These are phyloP conservation scores for Scotopteryx bipunctaria DNA, from an alignment of 2,888 invertebrate species.

Conservation along the genomic window DNA sequence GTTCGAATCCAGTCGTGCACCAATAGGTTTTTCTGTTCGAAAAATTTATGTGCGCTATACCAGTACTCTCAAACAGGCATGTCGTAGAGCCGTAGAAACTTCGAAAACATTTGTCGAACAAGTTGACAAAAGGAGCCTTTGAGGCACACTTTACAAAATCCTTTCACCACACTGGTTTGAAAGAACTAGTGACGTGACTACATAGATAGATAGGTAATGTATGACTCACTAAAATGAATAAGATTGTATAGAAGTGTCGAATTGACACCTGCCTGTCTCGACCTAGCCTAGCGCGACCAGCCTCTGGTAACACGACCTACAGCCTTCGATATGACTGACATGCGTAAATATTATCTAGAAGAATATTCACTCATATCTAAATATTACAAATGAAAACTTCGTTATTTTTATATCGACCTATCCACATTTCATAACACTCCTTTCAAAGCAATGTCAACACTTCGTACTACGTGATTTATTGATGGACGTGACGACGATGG, in stretches of 20 bases:
- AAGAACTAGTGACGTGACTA: too few species aligned
- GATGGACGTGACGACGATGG: conserved; percentile 51
- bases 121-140: too few species aligned
- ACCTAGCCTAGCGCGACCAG: conserved; percentile 42
- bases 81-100: too few species aligned
- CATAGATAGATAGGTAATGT: too few species aligned
- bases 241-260: conserved; percentile 58
- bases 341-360: conserved; percentile 13
- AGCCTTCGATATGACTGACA: conserved; percentile 17
- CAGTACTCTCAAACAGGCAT: too few species aligned
- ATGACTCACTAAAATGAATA: not conserved
- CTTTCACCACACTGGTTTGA: too few species aligned
- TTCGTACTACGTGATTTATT: conserved; percentile 49
- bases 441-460: conserved; percentile 46
- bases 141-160: too few species aligned
- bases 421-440: conserved; percentile 46
- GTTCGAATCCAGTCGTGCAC: too few species aligned
- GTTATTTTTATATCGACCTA: conserved; percentile 7
- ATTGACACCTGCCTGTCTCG: conserved; percentile 60
- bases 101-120: too few species aligned
- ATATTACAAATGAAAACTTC: not conserved
- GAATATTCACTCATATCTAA: conserved; percentile 12
- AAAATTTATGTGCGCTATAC: too few species aligned
- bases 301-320: conserved; percentile 26
- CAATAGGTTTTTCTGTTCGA: too few species aligned